Evolutionary conservation across 2,888 invertebrate genomes (phyloP), one percentile per base, ranked within the genome.

Genomic region (Deilephila elpenor): DNA sequence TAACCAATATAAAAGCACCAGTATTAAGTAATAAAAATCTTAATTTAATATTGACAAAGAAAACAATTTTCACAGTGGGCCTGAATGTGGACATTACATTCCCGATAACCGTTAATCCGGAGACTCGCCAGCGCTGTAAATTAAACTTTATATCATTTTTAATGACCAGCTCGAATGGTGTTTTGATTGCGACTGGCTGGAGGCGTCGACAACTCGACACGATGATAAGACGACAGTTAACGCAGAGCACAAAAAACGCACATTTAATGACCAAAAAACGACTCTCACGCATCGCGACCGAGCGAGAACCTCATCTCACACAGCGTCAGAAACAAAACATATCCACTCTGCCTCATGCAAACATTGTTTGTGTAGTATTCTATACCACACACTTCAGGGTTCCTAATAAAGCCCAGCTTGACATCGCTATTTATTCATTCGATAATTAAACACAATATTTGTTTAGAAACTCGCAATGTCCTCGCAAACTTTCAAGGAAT

Each of bases 191-290:
- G 88, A 91, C 85, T 83, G 92, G 90, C 91, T 92, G 92, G 92
- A 94, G 94, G 94, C 94, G 94, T 94, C 94, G 94, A 94, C 94
- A 94, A 93, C 91, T 93, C 93, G 88, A 93, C 94, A 93, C 91
- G 92, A 87, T 87, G 94, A 94, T 94, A 94, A 94, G 89, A 87
- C 85, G 91, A 92, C 92, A 91, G 86, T 93, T 91, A 91, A 91
- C 87, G 89, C 82, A 82, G 83, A 85, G 85, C 85, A 91, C 91
- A 93, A 93, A 92, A 93, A 93, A 93, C 88, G 89, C 91, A 83
- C 84, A 80, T 90, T 93, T 94, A 87, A 93, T 89, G 83, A 88
- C 89, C 91, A 91, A 92, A 92, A 91, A 91, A 89, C 81, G 80
- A 78, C 84, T 84, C 87, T 82, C 85, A 83, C 83, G 85, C 86